These are phyloP conservation scores for Sinosuthora webbiana DNA, from an alignment of 2,113 vertebrate species.

Conservation along the genomic window DNA sequence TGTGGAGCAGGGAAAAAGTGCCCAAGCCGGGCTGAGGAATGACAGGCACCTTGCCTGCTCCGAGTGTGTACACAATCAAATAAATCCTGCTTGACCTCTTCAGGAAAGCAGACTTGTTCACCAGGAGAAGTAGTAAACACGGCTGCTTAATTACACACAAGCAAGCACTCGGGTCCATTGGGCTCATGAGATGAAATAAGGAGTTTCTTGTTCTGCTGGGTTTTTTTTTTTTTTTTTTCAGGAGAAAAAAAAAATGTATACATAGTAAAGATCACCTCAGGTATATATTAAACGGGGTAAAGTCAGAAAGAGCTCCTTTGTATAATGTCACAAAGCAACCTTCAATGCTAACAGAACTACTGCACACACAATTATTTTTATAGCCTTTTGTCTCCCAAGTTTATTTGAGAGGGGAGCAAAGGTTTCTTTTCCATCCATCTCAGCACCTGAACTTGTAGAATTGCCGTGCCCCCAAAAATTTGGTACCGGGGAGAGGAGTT, in stretches of 20 bases:
- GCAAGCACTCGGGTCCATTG: conserved; percentile 10
- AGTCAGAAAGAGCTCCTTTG: conserved; percentile 67
- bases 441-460: conserved; percentile 34
- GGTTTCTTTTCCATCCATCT: conserved; percentile 40
- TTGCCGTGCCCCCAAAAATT: not conserved
- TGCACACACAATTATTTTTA: conserved; percentile 53
- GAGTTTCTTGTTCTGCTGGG: conserved; percentile 52
- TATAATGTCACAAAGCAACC: conserved; percentile 66
- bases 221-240: not conserved
- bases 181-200: conserved; percentile 46
- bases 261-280: conserved; percentile 61
- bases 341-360: conserved; percentile 38
- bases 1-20: not conserved
- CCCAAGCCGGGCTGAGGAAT: not conserved
- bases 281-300: conserved; percentile 54
- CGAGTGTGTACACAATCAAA: conserved; percentile 41
- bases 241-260: not conserved
- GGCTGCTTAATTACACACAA: conserved; percentile 69
- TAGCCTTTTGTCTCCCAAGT: conserved; percentile 72
- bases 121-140: conserved; percentile 63
- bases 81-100: conserved; percentile 75
- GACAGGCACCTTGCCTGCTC: conserved; percentile 32
- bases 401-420: conserved; percentile 49
- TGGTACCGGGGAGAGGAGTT: not conserved
- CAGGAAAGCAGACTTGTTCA: conserved; percentile 73